Evolutionary conservation across 2,888 invertebrate genomes (phyloP).

Genomic region (Chymomyza procnemis): DNA sequence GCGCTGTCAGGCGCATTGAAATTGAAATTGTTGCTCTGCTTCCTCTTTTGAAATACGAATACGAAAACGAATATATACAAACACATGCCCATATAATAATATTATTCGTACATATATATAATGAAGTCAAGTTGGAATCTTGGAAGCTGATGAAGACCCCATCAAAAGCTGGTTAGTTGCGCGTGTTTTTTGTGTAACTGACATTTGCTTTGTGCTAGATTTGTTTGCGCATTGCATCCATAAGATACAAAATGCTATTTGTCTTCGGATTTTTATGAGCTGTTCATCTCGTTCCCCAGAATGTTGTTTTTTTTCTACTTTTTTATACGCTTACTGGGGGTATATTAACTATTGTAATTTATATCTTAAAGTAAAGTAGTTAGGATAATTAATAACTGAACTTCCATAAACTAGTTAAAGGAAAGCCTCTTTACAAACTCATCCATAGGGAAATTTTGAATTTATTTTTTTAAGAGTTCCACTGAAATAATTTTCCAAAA

Average conservation of each 20-base stretch:
- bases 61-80: conserved; percentile 19
- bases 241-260: conserved; percentile 53
- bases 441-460: too few relatives aligned
- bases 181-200: conserved; percentile 58
- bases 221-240: conserved; percentile 22
- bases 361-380: too few relatives aligned
- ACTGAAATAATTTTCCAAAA: too few relatives aligned
- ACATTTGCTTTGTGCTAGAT: conserved; percentile 51
- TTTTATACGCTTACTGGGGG: not conserved
- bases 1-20: conserved; percentile 69
- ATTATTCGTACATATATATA: not conserved
- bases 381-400: too few relatives aligned
- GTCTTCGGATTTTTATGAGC: conserved; percentile 48
- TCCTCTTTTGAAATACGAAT: conserved; percentile 6
- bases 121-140: not conserved
- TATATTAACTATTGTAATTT: too few relatives aligned
- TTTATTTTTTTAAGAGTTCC: too few relatives aligned
- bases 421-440: too few relatives aligned
- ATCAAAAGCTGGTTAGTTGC: not conserved
- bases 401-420: too few relatives aligned
- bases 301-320: conserved; percentile 8
- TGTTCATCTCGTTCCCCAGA: not conserved
- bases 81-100: conserved; percentile 23
- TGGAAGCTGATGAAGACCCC: not conserved
- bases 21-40: conserved; percentile 55